A percentile compares a stretch with the other conserved stretches of the same genome.
These are phyloP conservation scores for Himalopsyche japonica DNA, from an alignment of 2,888 invertebrate genomes.

Conservation along the genomic window DNA sequence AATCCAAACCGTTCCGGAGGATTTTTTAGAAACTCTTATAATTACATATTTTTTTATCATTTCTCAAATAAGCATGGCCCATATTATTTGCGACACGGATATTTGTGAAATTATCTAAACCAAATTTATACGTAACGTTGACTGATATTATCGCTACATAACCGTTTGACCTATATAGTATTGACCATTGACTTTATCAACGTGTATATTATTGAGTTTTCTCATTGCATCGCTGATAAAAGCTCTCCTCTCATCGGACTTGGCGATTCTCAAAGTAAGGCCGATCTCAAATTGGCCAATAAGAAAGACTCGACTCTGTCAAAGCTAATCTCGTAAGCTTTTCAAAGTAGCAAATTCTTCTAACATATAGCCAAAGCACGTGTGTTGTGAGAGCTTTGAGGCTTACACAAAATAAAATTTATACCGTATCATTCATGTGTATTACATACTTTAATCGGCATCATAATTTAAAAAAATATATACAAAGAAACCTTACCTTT, in stretches of 20 bases:
- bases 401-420: background rate
- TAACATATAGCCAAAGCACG: background rate
- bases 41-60: no score
- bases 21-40: no score
- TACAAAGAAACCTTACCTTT: no score
- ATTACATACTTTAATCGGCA: background rate
- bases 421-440: background rate
- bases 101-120: no score
- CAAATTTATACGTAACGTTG: no score
- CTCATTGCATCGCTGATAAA: background rate
- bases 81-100: no score
- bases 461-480: no score
- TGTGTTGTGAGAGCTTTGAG: background rate
- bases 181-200: no score
- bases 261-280: conserved; percentile 1
- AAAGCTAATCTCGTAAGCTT: conserved; percentile 20
- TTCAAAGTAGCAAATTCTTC: conserved; percentile 3
- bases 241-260: background rate
- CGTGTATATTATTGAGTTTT: background rate
- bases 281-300: conserved; percentile 22
- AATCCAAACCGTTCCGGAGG: no score
- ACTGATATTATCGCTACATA: no score
- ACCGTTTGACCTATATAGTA: no score
- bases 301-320: conserved; percentile 14
- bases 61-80: no score